Base-by-base conservation (phyloP, 37 sponge, comb jelly and placozoan species). In the Geodia barretti region DNA sequence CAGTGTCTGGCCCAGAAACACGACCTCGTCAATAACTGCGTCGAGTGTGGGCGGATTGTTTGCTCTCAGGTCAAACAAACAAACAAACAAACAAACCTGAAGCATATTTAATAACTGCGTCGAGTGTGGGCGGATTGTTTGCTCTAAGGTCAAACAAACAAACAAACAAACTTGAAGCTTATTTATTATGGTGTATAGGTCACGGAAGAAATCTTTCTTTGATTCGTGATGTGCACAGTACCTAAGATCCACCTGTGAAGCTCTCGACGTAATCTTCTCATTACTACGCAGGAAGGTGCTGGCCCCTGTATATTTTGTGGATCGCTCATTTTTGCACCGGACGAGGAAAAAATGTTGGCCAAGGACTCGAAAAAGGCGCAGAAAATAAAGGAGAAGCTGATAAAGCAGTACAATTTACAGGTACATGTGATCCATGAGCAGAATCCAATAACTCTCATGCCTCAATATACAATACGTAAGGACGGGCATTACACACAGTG, bases 231-330 rank as follows among this genome's bases (percentile, higher is more conserved):
- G n/a, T n/a, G n/a, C n/a, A n/a, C n/a, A n/a, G n/a, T n/a, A n/a
- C n/a, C n/a, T n/a, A n/a, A n/a, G n/a, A n/a, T n/a, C n/a, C n/a
- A n/a, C n/a, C n/a, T n/a, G n/a, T n/a, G n/a, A n/a, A n/a, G n/a
- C n/a, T n/a, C n/a, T n/a, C n/a, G n/a, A n/a, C n/a, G n/a, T n/a
- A n/a, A n/a, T n/a, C n/a, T n/a, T n/a, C n/a, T n/a, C 31, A 5
- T 42, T 11, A 39, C 54, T 21, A 14, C 60, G 0, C 72, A 96
- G 92, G 98, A 98, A 62, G 98, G 98, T 0, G 60, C 87, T 24
- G 98, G 98, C 20, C 98, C 96, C 1, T 98, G 98, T 79, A n/a
- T 93, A 74, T 93, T 91, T 69, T 98, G 98, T 89, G 98, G 98
- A 4, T 41, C 87, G 2, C 82, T 95, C 40, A 96, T 98, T 21